Percentiles rank a stretch among this genome's conserved stretches.
These are phyloP conservation scores for Schizothorax lantsangensis DNA, from an alignment of 2,797 vertebrate genomes.

Conservation along the genomic window DNA sequence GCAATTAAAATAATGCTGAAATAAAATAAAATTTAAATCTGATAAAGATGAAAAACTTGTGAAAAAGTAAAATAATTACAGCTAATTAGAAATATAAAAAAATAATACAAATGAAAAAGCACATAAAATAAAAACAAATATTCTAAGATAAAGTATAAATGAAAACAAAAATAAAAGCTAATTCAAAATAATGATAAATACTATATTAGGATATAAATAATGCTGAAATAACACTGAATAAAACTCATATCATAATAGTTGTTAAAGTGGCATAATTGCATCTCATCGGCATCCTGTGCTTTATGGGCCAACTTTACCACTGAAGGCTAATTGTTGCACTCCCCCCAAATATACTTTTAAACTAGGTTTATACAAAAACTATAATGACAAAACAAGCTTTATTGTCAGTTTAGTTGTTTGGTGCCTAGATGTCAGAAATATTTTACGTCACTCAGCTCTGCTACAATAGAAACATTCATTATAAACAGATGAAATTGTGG, in stretches of 20 bases:
- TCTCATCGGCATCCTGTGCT: neutral
- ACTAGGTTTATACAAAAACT: neutral
- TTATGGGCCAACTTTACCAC: neutral
- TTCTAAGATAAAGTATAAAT: neutral
- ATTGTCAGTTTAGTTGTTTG: neutral
- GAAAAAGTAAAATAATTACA: neutral
- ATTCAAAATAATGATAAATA: neutral
- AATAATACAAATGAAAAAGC: neutral
- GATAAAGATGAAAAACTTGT: neutral
- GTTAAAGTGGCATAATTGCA: neutral
- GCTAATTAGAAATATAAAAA: neutral
- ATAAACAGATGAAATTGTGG: conserved; percentile 1
- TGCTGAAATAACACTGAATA: neutral
- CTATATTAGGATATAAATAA: neutral
- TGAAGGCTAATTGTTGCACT: no score
- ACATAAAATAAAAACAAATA: neutral
- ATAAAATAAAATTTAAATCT: neutral
- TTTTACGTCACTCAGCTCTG: neutral
- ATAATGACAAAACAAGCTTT: neutral
- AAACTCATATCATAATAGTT: neutral
- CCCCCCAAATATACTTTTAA: neutral
- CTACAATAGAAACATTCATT: neutral
- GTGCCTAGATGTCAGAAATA: neutral
- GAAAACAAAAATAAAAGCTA: neutral
- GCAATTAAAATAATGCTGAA: neutral